These are phyloP conservation scores for Struthidea cinerea DNA, from an alignment of 2,113 vertebrate species.

Conservation along the genomic window DNA sequence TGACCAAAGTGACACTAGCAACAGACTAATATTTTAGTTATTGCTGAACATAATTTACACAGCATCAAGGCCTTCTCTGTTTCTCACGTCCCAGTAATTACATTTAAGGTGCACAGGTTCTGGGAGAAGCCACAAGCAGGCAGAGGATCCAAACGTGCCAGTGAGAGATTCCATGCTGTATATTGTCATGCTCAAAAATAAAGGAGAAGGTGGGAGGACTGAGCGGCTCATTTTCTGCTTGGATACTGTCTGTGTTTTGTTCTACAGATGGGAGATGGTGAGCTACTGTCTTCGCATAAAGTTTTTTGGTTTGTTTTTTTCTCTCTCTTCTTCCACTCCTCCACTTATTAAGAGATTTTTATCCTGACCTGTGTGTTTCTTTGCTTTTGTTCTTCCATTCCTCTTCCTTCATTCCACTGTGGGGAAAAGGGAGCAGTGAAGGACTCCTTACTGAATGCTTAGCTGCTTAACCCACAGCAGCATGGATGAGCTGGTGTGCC, in stretches of 20 bases:
- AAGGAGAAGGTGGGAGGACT: background rate
- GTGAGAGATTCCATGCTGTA: no score
- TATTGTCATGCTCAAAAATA: background rate
- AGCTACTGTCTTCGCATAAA: background rate
- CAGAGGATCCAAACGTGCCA: rapidly evolving
- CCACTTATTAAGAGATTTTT: background rate
- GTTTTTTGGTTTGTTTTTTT: background rate
- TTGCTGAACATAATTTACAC: background rate
- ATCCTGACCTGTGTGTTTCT: background rate
- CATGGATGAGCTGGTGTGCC: background rate
- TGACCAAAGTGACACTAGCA: background rate
- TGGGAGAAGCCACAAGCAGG: background rate
- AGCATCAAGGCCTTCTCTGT: background rate
- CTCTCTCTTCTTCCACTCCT: background rate
- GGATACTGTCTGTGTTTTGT: background rate
- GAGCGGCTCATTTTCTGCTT: background rate
- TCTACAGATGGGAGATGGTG: background rate
- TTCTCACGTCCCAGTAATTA: background rate
- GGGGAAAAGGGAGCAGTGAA: background rate
- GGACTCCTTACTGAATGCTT: background rate
- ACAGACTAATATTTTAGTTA: background rate
- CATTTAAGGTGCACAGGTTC: rapidly evolving
- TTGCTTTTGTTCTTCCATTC: background rate
- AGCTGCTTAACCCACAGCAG: background rate
- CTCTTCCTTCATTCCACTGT: rapidly evolving